Evolutionary conservation across 2,888 invertebrate genomes (phyloP), one percentile per base, ranked within the genome.

Genomic region (Panzeria rudis): DNA sequence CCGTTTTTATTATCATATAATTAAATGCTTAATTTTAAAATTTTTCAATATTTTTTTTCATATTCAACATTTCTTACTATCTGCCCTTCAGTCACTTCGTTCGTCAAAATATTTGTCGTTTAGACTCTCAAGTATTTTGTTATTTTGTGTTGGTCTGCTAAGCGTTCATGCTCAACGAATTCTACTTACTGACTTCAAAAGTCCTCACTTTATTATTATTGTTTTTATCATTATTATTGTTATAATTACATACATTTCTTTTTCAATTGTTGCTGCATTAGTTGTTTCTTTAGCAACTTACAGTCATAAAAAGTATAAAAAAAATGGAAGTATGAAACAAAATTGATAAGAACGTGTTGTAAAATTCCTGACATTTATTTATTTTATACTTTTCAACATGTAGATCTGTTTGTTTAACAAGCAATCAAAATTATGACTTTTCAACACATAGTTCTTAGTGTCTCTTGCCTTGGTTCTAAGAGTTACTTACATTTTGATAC

Each of bases 341-440:
- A 69, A 76, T 56, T 82, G 83, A 83, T 82, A 85, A 85, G 78
- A 82, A 47, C 32, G 66, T 62, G 56, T 73, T 62, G 71, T 86
- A 73, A 76, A 77, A 81, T 81, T 84, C 56, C 41, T 81, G 77
- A 81, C 81, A 44, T 81, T 80, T 84, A 47, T 84, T 81, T 77
- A 56, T 61, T 84, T 69, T 73, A 68, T 52, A 81, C 77, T 81
- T 73, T 81, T 56, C 35, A 44, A 66, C 61, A 69, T 77, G 62
- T 68, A 72, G 35, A 54, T 77, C 68, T 54, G 61, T 81, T 81
- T 81, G 81, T 77, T 77, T 77, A 77, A 81, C 84, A 81, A 80
- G 77, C 84, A 72, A 84, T 84, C 80, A 84, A 76, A 76, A 71
- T 56, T 69, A 61, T 20, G 2, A 35, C 23, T 59, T 17, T n/a